Conservation (phyloP, 2,888 invertebrate species). For the Callyntrura guangdongensis region DNA sequence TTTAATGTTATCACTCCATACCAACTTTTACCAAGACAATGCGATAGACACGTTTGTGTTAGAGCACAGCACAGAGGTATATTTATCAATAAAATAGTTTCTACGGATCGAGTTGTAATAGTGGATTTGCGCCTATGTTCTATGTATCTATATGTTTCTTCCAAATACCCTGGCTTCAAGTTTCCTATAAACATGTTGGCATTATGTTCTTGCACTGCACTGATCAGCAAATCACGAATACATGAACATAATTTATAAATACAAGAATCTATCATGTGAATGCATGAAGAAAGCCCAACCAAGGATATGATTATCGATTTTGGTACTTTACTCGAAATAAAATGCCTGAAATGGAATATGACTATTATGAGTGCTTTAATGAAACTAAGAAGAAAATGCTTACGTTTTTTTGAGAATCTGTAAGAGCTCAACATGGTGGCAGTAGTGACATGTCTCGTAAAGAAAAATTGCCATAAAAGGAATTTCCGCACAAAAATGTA, state of each 20-base stretch:
- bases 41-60: background rate
- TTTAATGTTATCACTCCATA: background rate
- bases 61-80: background rate
- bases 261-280: background rate
- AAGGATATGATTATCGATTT: background rate
- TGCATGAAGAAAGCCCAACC: background rate
- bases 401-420: no score
- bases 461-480: background rate
- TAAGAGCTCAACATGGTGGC: background rate
- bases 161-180: conserved; percentile 18
- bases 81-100: background rate
- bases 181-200: conserved; percentile 5
- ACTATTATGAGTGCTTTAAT: no score
- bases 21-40: background rate
- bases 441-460: background rate
- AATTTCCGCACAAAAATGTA: background rate
- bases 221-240: conserved; percentile 30
- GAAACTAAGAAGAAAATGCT: no score
- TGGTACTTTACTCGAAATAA: background rate
- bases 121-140: background rate
- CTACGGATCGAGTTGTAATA: background rate
- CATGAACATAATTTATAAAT: conserved; percentile 22
- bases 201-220: background rate
- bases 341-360: background rate
- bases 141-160: background rate